Conservation (phyloP, 2,888 invertebrate genomes). For the Noctuana brunneofusca region DNA sequence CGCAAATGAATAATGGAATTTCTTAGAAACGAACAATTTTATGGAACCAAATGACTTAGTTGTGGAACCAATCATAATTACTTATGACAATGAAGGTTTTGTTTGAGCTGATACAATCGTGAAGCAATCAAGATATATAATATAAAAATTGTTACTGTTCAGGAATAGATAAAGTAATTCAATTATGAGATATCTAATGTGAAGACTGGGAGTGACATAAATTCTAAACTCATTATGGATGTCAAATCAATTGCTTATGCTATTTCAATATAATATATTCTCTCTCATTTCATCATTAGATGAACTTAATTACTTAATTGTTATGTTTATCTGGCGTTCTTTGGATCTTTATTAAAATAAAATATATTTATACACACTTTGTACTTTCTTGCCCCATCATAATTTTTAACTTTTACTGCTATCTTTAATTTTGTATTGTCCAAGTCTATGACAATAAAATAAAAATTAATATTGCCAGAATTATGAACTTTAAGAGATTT, state of each 20-base stretch:
- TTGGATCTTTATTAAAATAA: neutral
- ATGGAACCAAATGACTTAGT: neutral
- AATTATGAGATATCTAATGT: neutral
- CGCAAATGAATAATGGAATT: neutral
- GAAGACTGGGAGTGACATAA: neutral
- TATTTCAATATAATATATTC: neutral
- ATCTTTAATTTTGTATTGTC: no score
- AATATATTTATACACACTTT: no score
- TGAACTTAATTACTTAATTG: neutral
- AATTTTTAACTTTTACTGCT: no score
- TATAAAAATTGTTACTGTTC: neutral
- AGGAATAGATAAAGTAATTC: neutral
- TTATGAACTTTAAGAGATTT: no score
- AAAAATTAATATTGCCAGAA: no score
- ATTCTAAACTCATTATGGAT: neutral
- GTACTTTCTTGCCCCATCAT: no score
- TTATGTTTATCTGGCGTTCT: no score
- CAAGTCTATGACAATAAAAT: no score
- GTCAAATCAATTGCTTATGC: neutral
- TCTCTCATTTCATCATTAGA: no score
- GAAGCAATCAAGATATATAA: neutral
- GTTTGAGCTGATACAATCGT: neutral
- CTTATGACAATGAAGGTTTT: constrained; percentile 5
- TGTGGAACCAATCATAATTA: neutral
- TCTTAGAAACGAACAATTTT: constrained; percentile 14